These are phyloP conservation scores for Battus philenor DNA, from an alignment of 1,140 invertebrate species.

Conservation along the genomic window DNA sequence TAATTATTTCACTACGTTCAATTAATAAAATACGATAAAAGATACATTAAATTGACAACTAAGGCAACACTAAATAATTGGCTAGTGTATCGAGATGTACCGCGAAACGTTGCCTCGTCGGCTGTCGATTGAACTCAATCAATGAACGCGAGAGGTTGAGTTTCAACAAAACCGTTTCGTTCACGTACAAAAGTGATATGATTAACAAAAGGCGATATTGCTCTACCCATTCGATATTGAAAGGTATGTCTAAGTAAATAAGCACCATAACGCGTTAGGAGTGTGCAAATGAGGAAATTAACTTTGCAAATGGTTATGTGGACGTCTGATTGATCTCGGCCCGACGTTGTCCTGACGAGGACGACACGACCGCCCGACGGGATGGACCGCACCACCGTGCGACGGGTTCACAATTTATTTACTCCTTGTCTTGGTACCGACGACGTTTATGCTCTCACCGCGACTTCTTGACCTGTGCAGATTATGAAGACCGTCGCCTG, in stretches of 20 bases:
- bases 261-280: slow-evolving; percentile 61
- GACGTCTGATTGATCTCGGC: slow-evolving; percentile 46
- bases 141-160: slow-evolving; percentile 30
- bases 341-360: slow-evolving; percentile 21
- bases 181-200: slow-evolving; percentile 10
- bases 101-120: slow-evolving; percentile 22
- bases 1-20: slow-evolving; percentile 26
- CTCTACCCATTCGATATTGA: slow-evolving; percentile 20
- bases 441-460: slow-evolving; percentile 81
- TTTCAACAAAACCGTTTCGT: slow-evolving; percentile 20
- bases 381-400: no score
- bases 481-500: slow-evolving; percentile 74
- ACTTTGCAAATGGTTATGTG: slow-evolving; percentile 28
- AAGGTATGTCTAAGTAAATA: slow-evolving; percentile 24
- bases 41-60: neutral
- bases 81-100: slow-evolving; percentile 1
- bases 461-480: slow-evolving; percentile 80
- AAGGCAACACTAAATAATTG: slow-evolving; percentile 3
- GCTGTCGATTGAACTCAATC: slow-evolving; percentile 22
- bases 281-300: slow-evolving; percentile 45
- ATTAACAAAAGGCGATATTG: slow-evolving; percentile 29
- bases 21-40: slow-evolving; percentile 26
- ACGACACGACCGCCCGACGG: slow-evolving; percentile 8
- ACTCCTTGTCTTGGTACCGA: slow-evolving; percentile 73
- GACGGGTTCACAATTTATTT: slow-evolving; percentile 40